These are phyloP conservation scores for Gallinago jamesoni DNA, from an alignment of 2,113 vertebrate genomes.

Conservation along the genomic window DNA sequence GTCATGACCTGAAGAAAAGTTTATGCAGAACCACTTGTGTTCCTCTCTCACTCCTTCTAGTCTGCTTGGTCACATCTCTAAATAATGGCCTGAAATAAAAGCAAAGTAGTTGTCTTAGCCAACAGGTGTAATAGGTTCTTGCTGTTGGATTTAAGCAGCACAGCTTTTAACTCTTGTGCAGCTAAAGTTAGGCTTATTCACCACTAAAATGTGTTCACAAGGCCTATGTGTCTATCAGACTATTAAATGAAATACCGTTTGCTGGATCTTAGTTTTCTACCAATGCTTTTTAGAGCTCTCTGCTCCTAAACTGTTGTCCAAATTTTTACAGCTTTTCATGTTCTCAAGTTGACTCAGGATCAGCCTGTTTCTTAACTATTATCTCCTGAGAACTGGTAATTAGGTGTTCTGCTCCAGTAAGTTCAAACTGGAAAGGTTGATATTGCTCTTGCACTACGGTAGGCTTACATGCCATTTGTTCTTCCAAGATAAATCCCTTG, in stretches of 20 bases:
- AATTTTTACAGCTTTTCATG: not conserved
- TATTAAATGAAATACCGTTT: not conserved
- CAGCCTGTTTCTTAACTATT: not conserved
- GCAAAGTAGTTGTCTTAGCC: not conserved
- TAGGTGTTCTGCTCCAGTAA: not conserved
- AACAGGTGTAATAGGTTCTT: not conserved
- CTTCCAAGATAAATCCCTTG: not conserved
- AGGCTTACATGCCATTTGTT: not conserved
- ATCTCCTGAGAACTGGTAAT: not conserved
- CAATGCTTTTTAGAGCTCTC: not conserved
- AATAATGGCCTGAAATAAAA: not conserved
- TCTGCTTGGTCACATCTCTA: not conserved
- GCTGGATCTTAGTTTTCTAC: not conserved
- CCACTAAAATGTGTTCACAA: not conserved
- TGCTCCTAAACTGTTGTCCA: not conserved
- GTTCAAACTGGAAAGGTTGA: not conserved
- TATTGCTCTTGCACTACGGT: rapidly evolving
- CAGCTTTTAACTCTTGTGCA: not conserved
- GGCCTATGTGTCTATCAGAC: not conserved
- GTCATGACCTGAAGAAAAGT: not conserved
- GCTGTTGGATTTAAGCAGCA: not conserved
- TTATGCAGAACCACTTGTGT: not conserved
- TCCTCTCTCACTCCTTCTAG: not conserved
- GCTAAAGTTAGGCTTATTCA: not conserved
- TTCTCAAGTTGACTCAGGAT: not conserved